Evolutionary conservation across 2,113 vertebrate genomes (phyloP).

Genomic region (Poecile atricapillus): DNA sequence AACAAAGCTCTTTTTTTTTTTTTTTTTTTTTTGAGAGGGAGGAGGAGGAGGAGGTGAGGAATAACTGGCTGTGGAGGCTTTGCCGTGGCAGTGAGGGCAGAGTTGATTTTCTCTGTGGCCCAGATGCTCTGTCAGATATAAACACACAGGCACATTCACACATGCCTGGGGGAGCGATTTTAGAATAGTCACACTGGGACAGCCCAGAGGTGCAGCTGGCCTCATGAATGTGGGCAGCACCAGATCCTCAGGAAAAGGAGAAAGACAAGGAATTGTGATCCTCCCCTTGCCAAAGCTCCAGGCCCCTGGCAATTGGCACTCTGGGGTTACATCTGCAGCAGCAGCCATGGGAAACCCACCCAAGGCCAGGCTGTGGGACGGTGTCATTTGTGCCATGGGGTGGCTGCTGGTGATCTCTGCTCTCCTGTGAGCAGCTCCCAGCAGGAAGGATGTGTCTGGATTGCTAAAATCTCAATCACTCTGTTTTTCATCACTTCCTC

Average conservation of each 20-base stretch:
- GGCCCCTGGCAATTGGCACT: neutral
- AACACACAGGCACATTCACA: neutral
- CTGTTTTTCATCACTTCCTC: rapidly evolving
- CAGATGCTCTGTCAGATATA: neutral
- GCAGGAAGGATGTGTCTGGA: neutral
- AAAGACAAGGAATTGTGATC: neutral
- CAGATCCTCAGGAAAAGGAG: neutral
- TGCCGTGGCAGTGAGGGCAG: neutral
- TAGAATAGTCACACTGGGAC: neutral
- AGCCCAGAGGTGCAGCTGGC: neutral
- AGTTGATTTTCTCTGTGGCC: neutral
- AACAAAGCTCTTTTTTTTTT: neutral
- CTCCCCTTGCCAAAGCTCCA: neutral
- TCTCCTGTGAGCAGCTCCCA: neutral
- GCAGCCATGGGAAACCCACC: neutral
- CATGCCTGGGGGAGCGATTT: neutral
- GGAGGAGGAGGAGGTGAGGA: neutral
- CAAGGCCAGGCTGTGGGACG: neutral
- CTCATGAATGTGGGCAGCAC: neutral
- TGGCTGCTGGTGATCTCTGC: neutral
- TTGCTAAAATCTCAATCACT: neutral
- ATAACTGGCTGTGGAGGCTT: neutral
- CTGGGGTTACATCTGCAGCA: neutral
- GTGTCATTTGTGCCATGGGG: rapidly evolving
- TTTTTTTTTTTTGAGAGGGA: neutral